Conservation (phyloP, 2,113 vertebrate genomes). For the Alligator mississippiensis region DNA sequence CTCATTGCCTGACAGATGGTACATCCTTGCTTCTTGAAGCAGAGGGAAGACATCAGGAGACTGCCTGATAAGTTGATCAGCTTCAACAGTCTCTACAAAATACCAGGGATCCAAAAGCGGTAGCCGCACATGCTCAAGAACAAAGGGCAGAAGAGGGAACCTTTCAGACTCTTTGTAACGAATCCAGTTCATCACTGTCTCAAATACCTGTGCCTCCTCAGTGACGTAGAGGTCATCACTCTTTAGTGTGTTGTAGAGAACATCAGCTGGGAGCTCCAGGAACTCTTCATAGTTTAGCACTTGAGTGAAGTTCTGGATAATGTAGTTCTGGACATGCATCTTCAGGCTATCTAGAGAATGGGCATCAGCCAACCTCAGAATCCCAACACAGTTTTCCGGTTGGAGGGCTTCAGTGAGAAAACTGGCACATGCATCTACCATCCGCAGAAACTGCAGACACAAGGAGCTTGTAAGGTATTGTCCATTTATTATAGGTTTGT, state of each 20-base stretch:
- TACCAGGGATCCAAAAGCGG: constrained; percentile 93
- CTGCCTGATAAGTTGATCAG: constrained; percentile 86
- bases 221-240: constrained; percentile 90
- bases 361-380: constrained; percentile 89
- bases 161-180: constrained; percentile 82
- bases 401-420: constrained; percentile 91
- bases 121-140: constrained; percentile 88
- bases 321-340: constrained; percentile 86
- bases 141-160: constrained; percentile 73
- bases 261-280: constrained; percentile 85
- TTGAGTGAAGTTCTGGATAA: constrained; percentile 89
- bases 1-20: constrained; percentile 94
- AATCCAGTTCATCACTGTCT: constrained; percentile 91
- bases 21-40: constrained; percentile 92
- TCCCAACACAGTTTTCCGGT: constrained; percentile 91
- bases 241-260: constrained; percentile 84
- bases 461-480: not conserved
- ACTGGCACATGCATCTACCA: constrained; percentile 91
- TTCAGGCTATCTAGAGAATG: constrained; percentile 86
- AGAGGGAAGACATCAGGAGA: constrained; percentile 90
- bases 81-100: constrained; percentile 94
- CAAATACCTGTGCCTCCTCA: constrained; percentile 91
- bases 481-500: not conserved
- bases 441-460: constrained; percentile 87
- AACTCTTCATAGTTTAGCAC: constrained; percentile 89